Evolutionary conservation across 2,797 vertebrate genomes (phyloP).

Genomic region (Ispidina lecontei): DNA sequence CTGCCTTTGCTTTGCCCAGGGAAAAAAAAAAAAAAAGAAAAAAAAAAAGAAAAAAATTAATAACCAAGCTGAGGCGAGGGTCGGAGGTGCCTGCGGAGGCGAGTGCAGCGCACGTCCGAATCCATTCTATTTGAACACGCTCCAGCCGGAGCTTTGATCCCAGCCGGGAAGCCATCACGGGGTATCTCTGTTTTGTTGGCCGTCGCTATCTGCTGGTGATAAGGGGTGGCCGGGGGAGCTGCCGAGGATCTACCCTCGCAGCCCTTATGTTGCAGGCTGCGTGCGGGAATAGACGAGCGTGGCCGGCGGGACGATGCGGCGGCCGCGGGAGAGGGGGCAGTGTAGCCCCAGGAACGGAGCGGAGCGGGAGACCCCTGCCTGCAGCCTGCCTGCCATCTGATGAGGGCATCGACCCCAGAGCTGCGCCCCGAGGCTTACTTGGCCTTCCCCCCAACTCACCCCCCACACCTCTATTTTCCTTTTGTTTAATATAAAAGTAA

Average conservation of each 20-base stretch:
- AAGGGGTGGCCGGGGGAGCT: not conserved
- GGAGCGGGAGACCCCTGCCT: not conserved
- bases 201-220: not conserved
- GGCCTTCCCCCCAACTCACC: not conserved
- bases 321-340: constrained; percentile 85
- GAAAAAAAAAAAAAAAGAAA: too few species aligned
- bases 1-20: not conserved
- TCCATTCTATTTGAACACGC: not conserved
- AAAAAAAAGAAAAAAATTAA: not conserved
- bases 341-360: constrained; percentile 83
- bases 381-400: not conserved
- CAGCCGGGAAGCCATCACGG: not conserved
- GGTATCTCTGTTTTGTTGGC: not conserved
- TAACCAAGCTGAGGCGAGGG: not conserved
- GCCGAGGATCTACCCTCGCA: not conserved
- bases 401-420: not conserved
- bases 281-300: not conserved
- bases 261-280: not conserved
- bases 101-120: not conserved
- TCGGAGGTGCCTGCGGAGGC: not conserved
- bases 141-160: constrained; percentile 48
- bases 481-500: too few species aligned
- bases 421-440: not conserved
- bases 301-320: constrained; percentile 31
- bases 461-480: not conserved